Evolutionary conservation across 2,113 vertebrate genomes (phyloP).

Genomic region (Australoheros scitulus): DNA sequence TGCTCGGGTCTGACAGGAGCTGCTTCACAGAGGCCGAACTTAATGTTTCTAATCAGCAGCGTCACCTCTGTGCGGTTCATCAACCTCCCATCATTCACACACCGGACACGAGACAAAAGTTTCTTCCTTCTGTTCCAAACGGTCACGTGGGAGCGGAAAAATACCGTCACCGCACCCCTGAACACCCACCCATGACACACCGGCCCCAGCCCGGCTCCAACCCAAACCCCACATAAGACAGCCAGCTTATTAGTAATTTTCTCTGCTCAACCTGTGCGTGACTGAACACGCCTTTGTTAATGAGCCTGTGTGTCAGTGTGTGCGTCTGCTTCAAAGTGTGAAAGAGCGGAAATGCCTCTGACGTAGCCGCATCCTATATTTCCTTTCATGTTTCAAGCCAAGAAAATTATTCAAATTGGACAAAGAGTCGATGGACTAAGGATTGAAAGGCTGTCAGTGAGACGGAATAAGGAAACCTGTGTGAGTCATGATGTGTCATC

Average conservation of each 20-base stretch:
- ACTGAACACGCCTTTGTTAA: constrained; percentile 49
- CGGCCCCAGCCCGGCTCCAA: not conserved
- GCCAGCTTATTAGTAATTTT: constrained; percentile 47
- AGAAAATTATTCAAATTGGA: not conserved
- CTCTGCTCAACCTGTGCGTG: constrained; percentile 43
- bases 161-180: not conserved
- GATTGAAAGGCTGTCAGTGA: not conserved
- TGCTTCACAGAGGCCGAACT: constrained; percentile 18
- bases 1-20: constrained; percentile 16
- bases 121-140: not conserved
- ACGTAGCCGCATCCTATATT: not conserved
- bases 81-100: constrained; percentile 44
- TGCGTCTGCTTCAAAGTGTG: not conserved
- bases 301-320: not conserved
- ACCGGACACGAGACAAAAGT: constrained; percentile 16
- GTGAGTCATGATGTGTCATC: not conserved
- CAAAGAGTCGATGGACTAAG: not conserved
- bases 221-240: constrained; percentile 7
- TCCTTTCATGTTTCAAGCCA: not conserved
- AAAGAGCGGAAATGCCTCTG: not conserved
- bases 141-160: constrained; percentile 17
- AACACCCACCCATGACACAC: not conserved
- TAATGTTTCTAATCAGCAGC: constrained; percentile 30
- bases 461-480: not conserved
- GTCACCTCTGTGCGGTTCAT: constrained; percentile 41